Percentiles rank a stretch among this genome's conserved stretches.
phyloP scores from a whole-genome alignment of 2,797 vertebrate genomes.

The Crocodylus rhombifer region DNA sequence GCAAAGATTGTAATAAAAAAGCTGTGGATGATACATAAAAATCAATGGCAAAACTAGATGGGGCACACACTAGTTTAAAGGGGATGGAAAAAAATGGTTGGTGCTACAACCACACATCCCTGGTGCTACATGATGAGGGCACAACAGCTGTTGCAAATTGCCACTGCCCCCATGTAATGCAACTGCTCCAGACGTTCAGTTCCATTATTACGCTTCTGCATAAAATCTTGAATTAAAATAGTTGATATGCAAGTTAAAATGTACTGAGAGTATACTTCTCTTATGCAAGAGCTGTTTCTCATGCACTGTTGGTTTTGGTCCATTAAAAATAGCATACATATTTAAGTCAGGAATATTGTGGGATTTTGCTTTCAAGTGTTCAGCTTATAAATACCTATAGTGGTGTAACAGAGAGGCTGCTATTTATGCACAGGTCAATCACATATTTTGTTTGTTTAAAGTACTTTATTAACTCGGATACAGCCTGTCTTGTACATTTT shows the following conservation, averaged over 20 bases:
- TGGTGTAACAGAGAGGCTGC: slow-evolving; percentile 9
- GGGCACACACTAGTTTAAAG: too few relatives aligned
- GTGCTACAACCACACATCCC: too few relatives aligned
- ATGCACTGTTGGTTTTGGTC: background rate
- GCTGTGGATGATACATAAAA: background rate
- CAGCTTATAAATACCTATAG: background rate
- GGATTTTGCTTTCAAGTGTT: background rate
- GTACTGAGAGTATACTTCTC: background rate
- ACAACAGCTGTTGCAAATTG: too few relatives aligned
- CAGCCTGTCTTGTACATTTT: slow-evolving; percentile 21
- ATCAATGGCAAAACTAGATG: too few relatives aligned
- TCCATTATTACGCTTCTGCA: background rate
- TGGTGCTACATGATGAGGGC: too few relatives aligned
- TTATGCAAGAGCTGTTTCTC: background rate
- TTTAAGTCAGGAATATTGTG: background rate
- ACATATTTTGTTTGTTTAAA: slow-evolving; percentile 51
- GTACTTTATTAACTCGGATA: slow-evolving; percentile 43
- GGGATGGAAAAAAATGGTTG: too few relatives aligned
- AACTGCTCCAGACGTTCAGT: too few relatives aligned
- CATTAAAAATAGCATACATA: background rate
- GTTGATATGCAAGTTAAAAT: background rate
- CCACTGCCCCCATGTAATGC: too few relatives aligned
- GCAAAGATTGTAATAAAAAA: background rate
- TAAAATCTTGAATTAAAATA: background rate
- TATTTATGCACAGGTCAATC: slow-evolving; percentile 27